A percentile compares a stretch with the other conserved stretches of the same genome.
Conservation (phyloP, 2,888 invertebrate genomes). For the Tinea trinotella region DNA sequence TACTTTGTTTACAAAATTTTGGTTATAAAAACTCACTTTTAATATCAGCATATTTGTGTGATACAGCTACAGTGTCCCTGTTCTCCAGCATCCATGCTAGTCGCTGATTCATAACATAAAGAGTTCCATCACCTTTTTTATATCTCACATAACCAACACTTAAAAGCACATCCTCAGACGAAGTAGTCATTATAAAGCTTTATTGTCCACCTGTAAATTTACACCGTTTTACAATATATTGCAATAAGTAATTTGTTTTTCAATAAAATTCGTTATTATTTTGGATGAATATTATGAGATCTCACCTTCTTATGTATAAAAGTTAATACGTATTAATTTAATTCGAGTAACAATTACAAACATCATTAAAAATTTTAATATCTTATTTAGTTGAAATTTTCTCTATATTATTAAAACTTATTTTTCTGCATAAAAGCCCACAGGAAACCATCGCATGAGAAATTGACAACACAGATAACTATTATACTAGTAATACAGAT, state of each 20-base stretch:
- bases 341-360: neutral
- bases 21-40: constrained; percentile 90
- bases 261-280: constrained; percentile 1
- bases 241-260: neutral
- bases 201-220: neutral
- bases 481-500: no score
- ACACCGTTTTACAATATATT: neutral
- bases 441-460: neutral
- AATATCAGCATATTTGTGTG: constrained; percentile 95
- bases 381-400: neutral
- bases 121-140: constrained; percentile 96
- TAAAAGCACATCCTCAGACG: constrained; percentile 94
- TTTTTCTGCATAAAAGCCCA: neutral
- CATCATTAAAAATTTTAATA: neutral
- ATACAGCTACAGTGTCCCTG: constrained; percentile 91
- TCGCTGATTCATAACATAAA: constrained; percentile 96
- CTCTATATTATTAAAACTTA: neutral
- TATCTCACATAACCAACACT: constrained; percentile 93
- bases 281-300: neutral
- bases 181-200: constrained; percentile 78
- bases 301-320: neutral
- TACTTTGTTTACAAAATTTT: no score
- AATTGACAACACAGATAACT: no score
- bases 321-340: neutral
- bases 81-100: constrained; percentile 97